A percentile compares a stretch with the other conserved stretches of the same genome.
These are phyloP conservation scores for Trypoxylon attenuatum DNA, from an alignment of 2,888 invertebrate genomes.

Conservation along the genomic window DNA sequence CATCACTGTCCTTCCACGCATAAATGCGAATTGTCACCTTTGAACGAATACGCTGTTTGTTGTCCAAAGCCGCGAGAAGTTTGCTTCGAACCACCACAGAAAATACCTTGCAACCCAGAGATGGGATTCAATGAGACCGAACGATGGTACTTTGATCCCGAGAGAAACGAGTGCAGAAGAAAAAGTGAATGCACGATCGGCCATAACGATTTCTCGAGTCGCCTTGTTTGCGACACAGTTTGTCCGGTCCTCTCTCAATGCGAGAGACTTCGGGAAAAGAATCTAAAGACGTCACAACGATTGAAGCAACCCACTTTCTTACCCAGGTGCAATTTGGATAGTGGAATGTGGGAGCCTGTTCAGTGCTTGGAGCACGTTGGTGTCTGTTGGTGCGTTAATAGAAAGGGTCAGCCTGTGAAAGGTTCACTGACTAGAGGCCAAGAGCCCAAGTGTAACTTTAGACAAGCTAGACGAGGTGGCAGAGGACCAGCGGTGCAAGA, in stretches of 20 bases:
- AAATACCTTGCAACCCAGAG: constrained; percentile 70
- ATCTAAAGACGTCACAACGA: constrained; percentile 82
- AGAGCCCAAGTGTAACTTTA: constrained; percentile 86
- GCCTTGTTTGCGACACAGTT: constrained; percentile 85
- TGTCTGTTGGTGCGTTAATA: constrained; percentile 92
- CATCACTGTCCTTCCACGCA: constrained; percentile 89
- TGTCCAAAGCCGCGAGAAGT: constrained; percentile 90
- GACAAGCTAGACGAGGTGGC: constrained; percentile 82
- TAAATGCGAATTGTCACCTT: constrained; percentile 88
- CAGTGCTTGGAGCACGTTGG: constrained; percentile 87
- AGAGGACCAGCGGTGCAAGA: constrained; percentile 60
- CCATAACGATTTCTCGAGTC: constrained; percentile 89
- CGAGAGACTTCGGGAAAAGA: constrained; percentile 86
- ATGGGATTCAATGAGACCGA: constrained; percentile 39
- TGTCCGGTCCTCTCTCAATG: constrained; percentile 91
- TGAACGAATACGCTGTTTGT: constrained; percentile 87
- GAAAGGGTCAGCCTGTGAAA: constrained; percentile 87
- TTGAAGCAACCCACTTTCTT: constrained; percentile 85
- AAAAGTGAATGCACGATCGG: constrained; percentile 87
- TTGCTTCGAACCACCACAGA: constrained; percentile 85
- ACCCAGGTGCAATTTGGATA: constrained; percentile 83
- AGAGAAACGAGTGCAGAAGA: constrained; percentile 84
- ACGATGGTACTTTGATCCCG: constrained; percentile 85
- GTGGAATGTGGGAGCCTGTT: constrained; percentile 87
- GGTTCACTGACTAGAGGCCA: constrained; percentile 86